Percentiles rank a stretch among this genome's conserved stretches.
Evolutionary conservation across 2,797 vertebrate genomes (phyloP).

Genomic region (Phoxinus dragarum): DNA sequence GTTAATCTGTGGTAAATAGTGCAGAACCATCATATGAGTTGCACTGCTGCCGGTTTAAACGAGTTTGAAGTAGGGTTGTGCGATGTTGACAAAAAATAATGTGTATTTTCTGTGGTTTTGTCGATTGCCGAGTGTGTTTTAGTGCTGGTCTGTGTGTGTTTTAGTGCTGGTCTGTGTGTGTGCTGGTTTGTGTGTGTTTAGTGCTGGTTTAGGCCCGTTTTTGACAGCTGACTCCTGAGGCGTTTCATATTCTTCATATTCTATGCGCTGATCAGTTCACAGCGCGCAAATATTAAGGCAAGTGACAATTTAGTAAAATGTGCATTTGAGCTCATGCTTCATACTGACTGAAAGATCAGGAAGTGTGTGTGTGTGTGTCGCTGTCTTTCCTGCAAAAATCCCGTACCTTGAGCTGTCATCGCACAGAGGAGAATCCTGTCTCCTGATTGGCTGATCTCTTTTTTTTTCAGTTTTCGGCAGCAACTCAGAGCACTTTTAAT

Average conservation of each 20-base stretch:
- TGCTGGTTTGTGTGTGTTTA: no score
- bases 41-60: neutral
- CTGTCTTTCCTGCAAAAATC: conserved; percentile 7
- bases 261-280: neutral
- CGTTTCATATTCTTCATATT: neutral
- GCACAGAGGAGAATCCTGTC: neutral
- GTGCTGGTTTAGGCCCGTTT: no score
- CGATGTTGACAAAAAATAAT: neutral
- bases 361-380: neutral
- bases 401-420: neutral
- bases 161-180: no score
- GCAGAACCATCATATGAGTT: conserved; percentile 17
- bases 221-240: no score
- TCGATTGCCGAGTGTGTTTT: no score
- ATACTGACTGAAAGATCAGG: neutral
- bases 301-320: neutral
- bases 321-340: neutral
- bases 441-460: neutral
- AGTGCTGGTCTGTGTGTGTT: no score
- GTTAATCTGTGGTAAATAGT: conserved; percentile 31
- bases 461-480: neutral
- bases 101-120: no score
- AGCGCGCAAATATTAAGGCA: neutral
- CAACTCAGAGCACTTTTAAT: no score
- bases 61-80: neutral